Conservation (phyloP, 2,113 vertebrate species). For the Cervus canadensis region DNA sequence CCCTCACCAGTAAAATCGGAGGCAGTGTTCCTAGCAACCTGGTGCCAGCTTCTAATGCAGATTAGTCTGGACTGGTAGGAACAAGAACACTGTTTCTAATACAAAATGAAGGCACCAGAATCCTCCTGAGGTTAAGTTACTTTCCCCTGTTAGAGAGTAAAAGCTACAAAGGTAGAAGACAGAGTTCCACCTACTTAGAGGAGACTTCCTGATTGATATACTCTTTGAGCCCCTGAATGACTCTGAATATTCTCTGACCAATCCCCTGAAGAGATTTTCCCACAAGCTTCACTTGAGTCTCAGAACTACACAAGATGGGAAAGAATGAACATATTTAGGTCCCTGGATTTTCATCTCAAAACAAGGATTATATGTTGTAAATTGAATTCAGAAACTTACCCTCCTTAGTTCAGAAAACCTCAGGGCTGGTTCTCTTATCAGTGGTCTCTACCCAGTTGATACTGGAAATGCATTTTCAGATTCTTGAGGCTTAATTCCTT, state of each 20-base stretch:
- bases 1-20: background rate
- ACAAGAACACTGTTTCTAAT: background rate
- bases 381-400: background rate
- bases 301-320: background rate
- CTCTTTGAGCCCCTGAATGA: accelerated
- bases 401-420: background rate
- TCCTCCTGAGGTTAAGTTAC: background rate
- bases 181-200: background rate
- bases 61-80: background rate
- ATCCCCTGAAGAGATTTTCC: background rate
- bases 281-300: background rate
- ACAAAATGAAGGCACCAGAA: too few species aligned
- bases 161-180: background rate
- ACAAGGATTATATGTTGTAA: background rate
- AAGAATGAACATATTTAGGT: background rate
- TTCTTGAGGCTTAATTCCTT: background rate
- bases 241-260: background rate
- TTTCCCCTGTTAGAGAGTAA: background rate
- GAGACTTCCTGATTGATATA: background rate
- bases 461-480: background rate
- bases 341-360: background rate
- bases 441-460: background rate
- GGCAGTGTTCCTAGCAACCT: background rate
- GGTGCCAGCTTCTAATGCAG: accelerated
- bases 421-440: background rate